phyloP scores from a whole-genome alignment of 2,113 vertebrate species.

The Harpagus bidentatus region DNA sequence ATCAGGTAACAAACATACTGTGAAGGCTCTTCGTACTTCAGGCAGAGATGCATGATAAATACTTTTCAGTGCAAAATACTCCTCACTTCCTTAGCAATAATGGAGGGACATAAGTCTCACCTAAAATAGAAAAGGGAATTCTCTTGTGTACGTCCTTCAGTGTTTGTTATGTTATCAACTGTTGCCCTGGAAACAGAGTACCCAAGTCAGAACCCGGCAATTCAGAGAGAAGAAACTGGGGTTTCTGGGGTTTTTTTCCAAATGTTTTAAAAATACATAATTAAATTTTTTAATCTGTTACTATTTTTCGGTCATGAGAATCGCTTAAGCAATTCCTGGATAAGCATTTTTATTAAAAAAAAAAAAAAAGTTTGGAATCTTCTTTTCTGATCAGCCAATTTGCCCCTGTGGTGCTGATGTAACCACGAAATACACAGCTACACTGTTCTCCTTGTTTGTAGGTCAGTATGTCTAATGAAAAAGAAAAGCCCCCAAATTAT shows the following conservation, averaged over 20 bases:
- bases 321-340: background rate
- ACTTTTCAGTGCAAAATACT: background rate
- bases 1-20: background rate
- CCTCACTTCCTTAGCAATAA: background rate
- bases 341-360: background rate
- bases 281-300: background rate
- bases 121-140: slow-evolving; percentile 45
- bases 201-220: background rate
- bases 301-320: background rate
- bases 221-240: background rate
- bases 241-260: background rate
- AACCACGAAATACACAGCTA: background rate
- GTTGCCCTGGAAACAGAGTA: slow-evolving; percentile 33
- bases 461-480: background rate
- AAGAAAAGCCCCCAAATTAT: background rate
- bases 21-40: background rate
- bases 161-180: background rate
- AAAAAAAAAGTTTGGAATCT: background rate
- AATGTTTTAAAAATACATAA: background rate
- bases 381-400: background rate
- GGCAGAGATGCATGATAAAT: background rate
- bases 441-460: background rate
- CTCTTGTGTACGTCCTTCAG: background rate
- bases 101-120: background rate
- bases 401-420: background rate